Evolutionary conservation across 2,113 vertebrate species (phyloP), one percentile per base, ranked within the genome.

Genomic region (Typhlomys cinereus): DNA sequence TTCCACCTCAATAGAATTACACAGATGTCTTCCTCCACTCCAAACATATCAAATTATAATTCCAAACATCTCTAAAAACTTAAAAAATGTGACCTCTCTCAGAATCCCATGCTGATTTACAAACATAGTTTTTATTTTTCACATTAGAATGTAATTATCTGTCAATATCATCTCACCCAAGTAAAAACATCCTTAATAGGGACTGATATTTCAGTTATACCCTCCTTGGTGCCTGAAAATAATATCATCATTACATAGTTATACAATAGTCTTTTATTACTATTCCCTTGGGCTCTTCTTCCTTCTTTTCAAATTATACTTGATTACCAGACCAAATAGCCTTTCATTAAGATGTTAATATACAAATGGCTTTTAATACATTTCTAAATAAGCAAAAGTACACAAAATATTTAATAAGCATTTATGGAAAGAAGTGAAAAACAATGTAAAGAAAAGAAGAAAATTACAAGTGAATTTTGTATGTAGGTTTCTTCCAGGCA

Each of bases 251-350:
- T 81, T n/a, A 91, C 70, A 93, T 76, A 1, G 64, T 89, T 84
- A 27, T 66, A 62, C 13, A 92, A 91, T 75, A 18, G 7, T 9
- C 12, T 89, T 92, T 79, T 75, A 64, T 64, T 76, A 59, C 17
- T 66, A 82, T 50, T 67, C 34, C 31, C 36, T 54, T 50, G 36
- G 52, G 46, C 20, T 79, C 4, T 80, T 76, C 67, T 21, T 66
- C 73, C 23, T 13, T 27, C n/a, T 88, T 88, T 92, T 82, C 64
- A 90, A 89, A 92, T 85, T 88, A 81, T 57, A 74, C 9, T 78
- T 85, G 59, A 85, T 74, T 82, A 64, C 50, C 59, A 94, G 61
- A 79, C 36, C 90, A 93, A 84, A 80, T 75, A 88, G 80, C 80
- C 25, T 54, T 62, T 31, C 20, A 71, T 76, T 89, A 89, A 91